Evolutionary conservation across 2,888 invertebrate species (phyloP).

Genomic region (Aporophyla lueneburgensis): DNA sequence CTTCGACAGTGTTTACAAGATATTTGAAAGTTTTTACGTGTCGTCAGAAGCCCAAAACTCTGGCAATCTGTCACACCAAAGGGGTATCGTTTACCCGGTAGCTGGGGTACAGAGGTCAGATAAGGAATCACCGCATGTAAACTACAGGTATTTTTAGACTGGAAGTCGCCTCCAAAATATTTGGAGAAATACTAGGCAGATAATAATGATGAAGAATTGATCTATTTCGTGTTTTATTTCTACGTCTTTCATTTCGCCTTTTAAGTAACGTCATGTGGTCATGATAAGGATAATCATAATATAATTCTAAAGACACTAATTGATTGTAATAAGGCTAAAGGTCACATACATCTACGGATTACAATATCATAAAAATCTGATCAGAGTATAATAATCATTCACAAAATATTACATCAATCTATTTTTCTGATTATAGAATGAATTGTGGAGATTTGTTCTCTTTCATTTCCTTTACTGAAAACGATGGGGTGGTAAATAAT

Average conservation of each 20-base stretch:
- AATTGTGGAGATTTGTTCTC: not conserved
- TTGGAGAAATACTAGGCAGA: no score
- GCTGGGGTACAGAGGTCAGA: no score
- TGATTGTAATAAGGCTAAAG: not conserved
- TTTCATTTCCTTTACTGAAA: not conserved
- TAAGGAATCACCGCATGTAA: no score
- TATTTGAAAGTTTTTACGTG: no score
- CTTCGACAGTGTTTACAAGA: not conserved
- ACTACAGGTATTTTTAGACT: no score
- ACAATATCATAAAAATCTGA: not conserved
- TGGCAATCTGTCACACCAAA: not conserved
- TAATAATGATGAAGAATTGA: not conserved
- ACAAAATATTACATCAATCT: not conserved
- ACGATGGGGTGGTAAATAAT: not conserved
- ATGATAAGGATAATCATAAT: not conserved
- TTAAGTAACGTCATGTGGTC: not conserved
- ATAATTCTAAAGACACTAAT: not conserved
- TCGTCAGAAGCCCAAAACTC: not conserved
- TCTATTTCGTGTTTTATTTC: not conserved
- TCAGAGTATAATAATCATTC: not conserved
- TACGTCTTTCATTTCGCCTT: not conserved
- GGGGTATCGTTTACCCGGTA: not conserved
- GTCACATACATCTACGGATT: conserved; percentile 21
- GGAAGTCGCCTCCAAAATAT: no score
- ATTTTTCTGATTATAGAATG: not conserved